A percentile compares a stretch with the other conserved stretches of the same genome.
Conservation (phyloP, 2,797 vertebrate species). For the Decapterus maruadsi region DNA sequence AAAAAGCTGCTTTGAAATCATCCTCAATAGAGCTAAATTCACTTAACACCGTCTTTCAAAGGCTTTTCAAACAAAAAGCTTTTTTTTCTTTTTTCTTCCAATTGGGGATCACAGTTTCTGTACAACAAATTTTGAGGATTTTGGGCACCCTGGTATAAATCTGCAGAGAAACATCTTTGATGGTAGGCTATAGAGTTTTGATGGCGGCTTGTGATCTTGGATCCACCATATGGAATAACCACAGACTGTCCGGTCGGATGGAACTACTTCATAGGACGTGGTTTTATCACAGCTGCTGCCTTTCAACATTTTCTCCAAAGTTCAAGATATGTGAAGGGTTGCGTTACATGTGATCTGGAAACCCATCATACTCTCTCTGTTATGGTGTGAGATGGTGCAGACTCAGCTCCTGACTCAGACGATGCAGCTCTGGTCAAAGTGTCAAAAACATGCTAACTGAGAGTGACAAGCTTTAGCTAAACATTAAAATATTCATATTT, state of each 20-base stretch:
- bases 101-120: conserved; percentile 66
- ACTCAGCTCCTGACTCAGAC: not conserved
- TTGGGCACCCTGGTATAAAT: conserved; percentile 38
- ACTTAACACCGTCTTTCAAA: conserved; percentile 65
- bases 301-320: not conserved
- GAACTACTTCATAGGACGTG: not conserved
- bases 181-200: conserved; percentile 47
- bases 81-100: conserved; percentile 36
- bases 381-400: not conserved
- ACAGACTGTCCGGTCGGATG: conserved; percentile 33
- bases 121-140: conserved; percentile 50
- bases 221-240: conserved; percentile 37
- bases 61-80: conserved; percentile 57
- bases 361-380: not conserved
- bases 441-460: not conserved
- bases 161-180: conserved; percentile 48
- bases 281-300: not conserved
- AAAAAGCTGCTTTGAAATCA: conserved; percentile 78
- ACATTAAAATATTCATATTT: not conserved
- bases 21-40: conserved; percentile 70
- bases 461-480: not conserved
- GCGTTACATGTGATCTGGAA: not conserved
- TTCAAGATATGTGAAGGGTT: not conserved
- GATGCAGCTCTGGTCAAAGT: not conserved
- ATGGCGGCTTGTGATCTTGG: conserved; percentile 21